Base-by-base conservation (phyloP, 1,140 invertebrate species). In the Solenopsis invicta region DNA sequence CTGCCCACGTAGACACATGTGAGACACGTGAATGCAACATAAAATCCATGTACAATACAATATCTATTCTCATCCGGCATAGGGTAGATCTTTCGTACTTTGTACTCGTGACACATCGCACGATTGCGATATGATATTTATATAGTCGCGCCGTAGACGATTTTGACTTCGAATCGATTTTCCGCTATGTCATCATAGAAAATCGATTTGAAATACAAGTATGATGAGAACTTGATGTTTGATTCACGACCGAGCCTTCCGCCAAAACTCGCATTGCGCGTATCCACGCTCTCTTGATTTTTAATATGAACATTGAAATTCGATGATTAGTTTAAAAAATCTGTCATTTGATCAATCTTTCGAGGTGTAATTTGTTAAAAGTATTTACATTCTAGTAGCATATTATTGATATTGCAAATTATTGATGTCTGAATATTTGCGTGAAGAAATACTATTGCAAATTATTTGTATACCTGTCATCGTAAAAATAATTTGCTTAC, bases 121-220 rank as follows among this genome's bases (percentile, higher is more conserved):
- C 48, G 64, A 56, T 81, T 48, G 48, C 62, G 62, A 48, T 64
- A 56, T 80, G 45, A 52, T 54, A 52, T 67, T 80, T 52, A 67
- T 67, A 52, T 64, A 64, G 24, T 1, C 1, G 16, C 18, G 13
- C 16, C 21, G 12, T 24, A 41, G 8, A 62, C n/a, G 9, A 37
- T 21, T 84, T 74, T 45, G 9, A 13, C 21, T n/a, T n/a, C 5
- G 9, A 67, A 37, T 41, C 48, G 12, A 72, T 45, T 21, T 37
- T 16, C 54, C 0, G 2, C 3, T 48, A 37, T 5, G 78, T 18
- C 66, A 6, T 71, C 37, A 66, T 41, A 21, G 12, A 41, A 74
- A 74, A 56, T 74, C 3, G 4, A 37, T 1, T 29, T 34, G 41
- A 34, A 54, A 34, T 34, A 16, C 69, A 0, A 8, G 5, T 37